Evolutionary conservation across 2,113 vertebrate genomes (phyloP).

Genomic region (Plectropomus leopardus): DNA sequence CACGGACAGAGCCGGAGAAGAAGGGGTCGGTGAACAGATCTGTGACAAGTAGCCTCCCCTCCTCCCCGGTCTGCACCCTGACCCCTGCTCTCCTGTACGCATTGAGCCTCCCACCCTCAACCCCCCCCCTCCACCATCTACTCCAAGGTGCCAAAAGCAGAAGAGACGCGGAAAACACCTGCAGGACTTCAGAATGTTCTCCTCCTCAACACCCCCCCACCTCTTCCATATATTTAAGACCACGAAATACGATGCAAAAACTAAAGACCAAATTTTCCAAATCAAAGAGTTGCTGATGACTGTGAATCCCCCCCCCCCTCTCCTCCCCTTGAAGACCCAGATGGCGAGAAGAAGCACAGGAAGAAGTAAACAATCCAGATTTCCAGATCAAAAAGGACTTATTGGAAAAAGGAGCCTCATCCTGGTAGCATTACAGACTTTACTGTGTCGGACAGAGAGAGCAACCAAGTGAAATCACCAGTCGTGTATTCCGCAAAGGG

Average conservation of each 20-base stretch:
- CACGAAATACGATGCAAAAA: slow-evolving; percentile 70
- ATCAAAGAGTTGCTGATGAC: slow-evolving; percentile 38
- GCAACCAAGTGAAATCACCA: slow-evolving; percentile 41
- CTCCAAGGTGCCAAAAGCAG: slow-evolving; percentile 94
- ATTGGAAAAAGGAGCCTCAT: slow-evolving; percentile 33
- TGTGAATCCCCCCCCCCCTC: slow-evolving; percentile 29
- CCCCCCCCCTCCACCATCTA: slow-evolving; percentile 71
- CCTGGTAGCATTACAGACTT: slow-evolving; percentile 72
- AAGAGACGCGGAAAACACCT: slow-evolving; percentile 81
- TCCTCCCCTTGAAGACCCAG: slow-evolving; percentile 28
- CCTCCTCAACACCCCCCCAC: slow-evolving; percentile 36
- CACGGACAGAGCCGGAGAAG: slow-evolving; percentile 82
- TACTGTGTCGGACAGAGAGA: slow-evolving; percentile 45
- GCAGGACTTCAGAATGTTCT: slow-evolving; percentile 81
- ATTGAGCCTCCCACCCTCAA: slow-evolving; percentile 62
- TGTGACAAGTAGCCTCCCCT: slow-evolving; percentile 86
- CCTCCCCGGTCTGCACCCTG: slow-evolving; percentile 32
- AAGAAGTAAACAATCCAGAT: slow-evolving; percentile 52
- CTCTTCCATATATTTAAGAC: slow-evolving; percentile 59
- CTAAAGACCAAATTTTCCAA: slow-evolving; percentile 63
- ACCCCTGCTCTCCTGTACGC: slow-evolving; percentile 58
- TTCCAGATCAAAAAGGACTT: slow-evolving; percentile 51
- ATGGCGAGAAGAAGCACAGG: slow-evolving; percentile 58
- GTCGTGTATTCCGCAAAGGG: slow-evolving; percentile 83
- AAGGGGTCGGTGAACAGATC: slow-evolving; percentile 85